These are phyloP conservation scores for Brachypalpus laphriformis DNA, from an alignment of 2,888 invertebrate species.

Conservation along the genomic window DNA sequence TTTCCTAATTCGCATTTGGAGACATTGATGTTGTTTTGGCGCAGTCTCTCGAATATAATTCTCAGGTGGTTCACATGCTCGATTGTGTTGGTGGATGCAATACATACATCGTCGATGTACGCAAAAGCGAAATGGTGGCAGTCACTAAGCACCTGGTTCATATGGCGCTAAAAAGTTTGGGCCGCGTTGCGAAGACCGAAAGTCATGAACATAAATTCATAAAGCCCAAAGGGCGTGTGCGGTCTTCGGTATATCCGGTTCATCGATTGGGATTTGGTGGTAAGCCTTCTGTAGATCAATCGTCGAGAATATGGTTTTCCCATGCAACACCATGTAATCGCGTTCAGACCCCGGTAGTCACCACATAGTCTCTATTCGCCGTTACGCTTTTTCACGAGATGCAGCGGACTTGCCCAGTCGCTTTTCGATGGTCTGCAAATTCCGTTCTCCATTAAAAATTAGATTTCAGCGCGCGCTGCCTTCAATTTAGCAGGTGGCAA, in stretches of 20 bases:
- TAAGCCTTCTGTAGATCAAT: too few species aligned
- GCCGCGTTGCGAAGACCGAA: not conserved
- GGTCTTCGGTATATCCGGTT: too few species aligned
- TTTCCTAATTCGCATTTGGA: not conserved
- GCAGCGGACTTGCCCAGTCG: conserved; percentile 80
- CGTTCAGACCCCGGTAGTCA: not conserved
- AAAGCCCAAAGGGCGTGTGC: too few species aligned
- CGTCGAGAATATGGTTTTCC: not conserved
- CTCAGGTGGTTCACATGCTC: too few species aligned
- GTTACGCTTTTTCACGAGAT: conserved; percentile 75
- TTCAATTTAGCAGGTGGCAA: conserved; percentile 75
- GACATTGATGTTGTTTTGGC: not conserved
- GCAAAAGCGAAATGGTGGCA: not conserved
- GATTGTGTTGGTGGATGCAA: not conserved
- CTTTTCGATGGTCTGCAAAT: conserved; percentile 81
- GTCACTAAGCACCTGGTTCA: not conserved
- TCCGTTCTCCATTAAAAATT: conserved; percentile 77
- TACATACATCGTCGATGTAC: not conserved
- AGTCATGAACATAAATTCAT: not conserved
- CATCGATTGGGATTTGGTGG: too few species aligned
- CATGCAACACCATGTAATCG: not conserved
- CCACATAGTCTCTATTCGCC: too few species aligned
- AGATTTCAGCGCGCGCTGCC: conserved; percentile 31
- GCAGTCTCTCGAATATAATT: too few species aligned
- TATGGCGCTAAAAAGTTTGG: not conserved